Percentiles rank a stretch among this genome's conserved stretches.
Evolutionary conservation across 2,113 vertebrate species (phyloP).

Genomic region (Clinocottus analis): DNA sequence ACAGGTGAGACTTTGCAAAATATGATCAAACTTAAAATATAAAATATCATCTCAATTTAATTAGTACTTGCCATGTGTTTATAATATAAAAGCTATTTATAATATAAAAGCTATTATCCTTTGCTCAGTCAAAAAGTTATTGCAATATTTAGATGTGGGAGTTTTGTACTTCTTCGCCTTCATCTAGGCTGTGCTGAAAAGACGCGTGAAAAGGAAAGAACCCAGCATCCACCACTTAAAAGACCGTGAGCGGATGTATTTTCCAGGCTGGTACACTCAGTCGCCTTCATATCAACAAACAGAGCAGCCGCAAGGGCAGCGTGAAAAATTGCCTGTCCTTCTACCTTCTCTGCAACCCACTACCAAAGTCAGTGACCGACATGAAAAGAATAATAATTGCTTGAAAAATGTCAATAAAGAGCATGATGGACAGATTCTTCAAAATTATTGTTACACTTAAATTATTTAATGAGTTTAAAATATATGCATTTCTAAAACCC

Average conservation of each 20-base stretch:
- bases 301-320: not conserved
- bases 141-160: not conserved
- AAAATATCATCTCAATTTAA: not conserved
- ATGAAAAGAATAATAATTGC: not conserved
- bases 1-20: conserved; percentile 72
- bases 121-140: not conserved
- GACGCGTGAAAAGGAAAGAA: conserved; percentile 16
- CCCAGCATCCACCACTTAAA: conserved; percentile 40
- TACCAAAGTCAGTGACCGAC: conserved; percentile 34
- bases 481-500: not conserved
- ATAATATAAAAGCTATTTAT: not conserved
- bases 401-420: not conserved
- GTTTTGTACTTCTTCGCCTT: not conserved
- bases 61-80: not conserved
- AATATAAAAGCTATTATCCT: not conserved
- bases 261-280: conserved; percentile 54
- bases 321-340: conserved; percentile 5
- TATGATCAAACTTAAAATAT: not conserved
- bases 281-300: conserved; percentile 8
- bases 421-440: not conserved
- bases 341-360: conserved; percentile 43
- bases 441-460: too few relatives aligned
- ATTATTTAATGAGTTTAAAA: not conserved
- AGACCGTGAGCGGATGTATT: conserved; percentile 39
- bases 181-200: conserved; percentile 54